Evolutionary conservation across 1,140 invertebrate species (phyloP).

Genomic region (Hesperophylax magnus): DNA sequence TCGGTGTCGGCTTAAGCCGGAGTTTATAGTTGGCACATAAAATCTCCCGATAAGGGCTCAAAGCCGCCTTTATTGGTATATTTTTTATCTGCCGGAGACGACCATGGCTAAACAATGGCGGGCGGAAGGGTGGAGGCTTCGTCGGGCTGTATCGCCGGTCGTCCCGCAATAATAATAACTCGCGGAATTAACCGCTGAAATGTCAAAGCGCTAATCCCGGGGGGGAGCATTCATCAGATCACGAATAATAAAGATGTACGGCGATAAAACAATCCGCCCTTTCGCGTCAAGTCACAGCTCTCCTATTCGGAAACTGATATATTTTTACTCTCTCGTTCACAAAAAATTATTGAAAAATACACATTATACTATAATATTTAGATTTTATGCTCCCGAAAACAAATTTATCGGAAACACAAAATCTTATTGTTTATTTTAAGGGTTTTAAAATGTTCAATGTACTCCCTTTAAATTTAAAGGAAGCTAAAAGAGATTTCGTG

Average conservation of each 20-base stretch:
- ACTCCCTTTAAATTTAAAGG: too few relatives aligned
- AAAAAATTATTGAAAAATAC: neutral
- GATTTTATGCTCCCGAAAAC: too few relatives aligned
- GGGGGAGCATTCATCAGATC: constrained; percentile 30
- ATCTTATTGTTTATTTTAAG: too few relatives aligned
- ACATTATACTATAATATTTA: too few relatives aligned
- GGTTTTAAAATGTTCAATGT: too few relatives aligned
- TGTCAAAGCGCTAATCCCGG: constrained; percentile 26
- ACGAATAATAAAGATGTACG: constrained; percentile 23
- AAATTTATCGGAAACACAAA: too few relatives aligned
- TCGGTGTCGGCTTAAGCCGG: neutral
- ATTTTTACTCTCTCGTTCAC: neutral
- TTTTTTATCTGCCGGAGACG: neutral
- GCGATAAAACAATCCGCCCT: constrained; percentile 29
- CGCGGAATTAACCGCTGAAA: constrained; percentile 38
- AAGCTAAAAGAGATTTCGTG: too few relatives aligned
- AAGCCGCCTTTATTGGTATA: constrained; percentile 11
- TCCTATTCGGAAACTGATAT: neutral
- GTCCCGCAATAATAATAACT: constrained; percentile 28
- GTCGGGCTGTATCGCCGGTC: neutral
- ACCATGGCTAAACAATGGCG: constrained; percentile 16
- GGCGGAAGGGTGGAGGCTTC: neutral
- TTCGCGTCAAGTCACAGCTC: neutral
- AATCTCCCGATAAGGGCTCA: constrained; percentile 17
- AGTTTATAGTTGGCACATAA: neutral